A percentile compares a stretch with the other conserved stretches of the same genome.
Conservation (phyloP, 2,797 vertebrate genomes). For the Poeciliopsis turneri region DNA sequence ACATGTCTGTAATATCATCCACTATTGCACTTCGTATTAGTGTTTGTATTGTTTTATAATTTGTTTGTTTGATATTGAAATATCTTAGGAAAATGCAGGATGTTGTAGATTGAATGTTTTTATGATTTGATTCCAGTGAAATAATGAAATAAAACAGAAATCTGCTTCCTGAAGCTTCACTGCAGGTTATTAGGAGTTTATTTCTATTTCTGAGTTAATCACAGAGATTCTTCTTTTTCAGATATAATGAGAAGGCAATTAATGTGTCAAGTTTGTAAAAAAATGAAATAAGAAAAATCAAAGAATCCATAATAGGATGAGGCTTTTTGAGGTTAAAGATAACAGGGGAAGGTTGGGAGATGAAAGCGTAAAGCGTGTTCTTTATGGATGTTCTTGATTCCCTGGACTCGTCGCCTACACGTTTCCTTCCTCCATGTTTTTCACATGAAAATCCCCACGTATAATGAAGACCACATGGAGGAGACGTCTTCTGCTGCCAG, state of each 20-base stretch:
- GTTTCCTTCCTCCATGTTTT: conserved; percentile 57
- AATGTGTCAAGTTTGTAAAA: conserved; percentile 38
- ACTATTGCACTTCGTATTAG: background rate
- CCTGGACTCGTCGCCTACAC: conserved; percentile 47
- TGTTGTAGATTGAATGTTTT: background rate
- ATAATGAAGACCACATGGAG: conserved; percentile 87
- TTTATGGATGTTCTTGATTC: conserved; percentile 47
- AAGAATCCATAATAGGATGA: conserved; percentile 42
- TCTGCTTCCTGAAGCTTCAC: background rate
- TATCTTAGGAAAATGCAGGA: background rate
- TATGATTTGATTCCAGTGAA: background rate
- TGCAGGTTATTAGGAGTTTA: background rate
- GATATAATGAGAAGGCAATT: conserved; percentile 41
- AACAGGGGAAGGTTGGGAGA: conserved; percentile 49
- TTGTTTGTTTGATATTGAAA: background rate
- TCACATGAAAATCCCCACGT: conserved; percentile 85
- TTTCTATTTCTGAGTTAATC: conserved; percentile 32
- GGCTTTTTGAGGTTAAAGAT: conserved; percentile 53
- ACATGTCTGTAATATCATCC: background rate
- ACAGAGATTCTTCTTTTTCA: conserved; percentile 19
- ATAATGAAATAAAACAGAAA: conserved; percentile 4
- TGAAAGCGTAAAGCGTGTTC: conserved; percentile 50
- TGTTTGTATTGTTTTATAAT: background rate
- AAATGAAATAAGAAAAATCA: background rate
- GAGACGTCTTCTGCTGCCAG: conserved; percentile 82